Evolutionary conservation across 2,888 invertebrate species (phyloP), one percentile per base, ranked within the genome.

Genomic region (Crossocerus cetratus): DNA sequence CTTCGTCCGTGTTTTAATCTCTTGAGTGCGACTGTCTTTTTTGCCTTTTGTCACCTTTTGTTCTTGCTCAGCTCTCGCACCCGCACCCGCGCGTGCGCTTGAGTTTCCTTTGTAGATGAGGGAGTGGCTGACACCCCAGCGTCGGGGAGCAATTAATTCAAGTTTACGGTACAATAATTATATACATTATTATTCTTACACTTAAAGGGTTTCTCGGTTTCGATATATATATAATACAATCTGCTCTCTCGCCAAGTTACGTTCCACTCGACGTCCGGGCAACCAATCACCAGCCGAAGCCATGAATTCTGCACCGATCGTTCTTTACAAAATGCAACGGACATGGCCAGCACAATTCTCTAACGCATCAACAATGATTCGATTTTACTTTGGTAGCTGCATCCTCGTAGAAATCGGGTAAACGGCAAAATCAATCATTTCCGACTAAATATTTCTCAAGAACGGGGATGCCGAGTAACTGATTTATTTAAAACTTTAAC

Each of bases 181-280:
- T 88, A 88, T 87, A 89, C 89, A 88, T 84, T 85, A 84, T 84
- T 82, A 81, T 85, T 86, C 86, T 87, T 87, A 86, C 76, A 84
- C 77, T 82, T 86, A 88, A 75, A 82, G 82, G 79, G 84, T 85
- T 79, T 77, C 81, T 84, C 82, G 77, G 71, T 79, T 78, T 79
- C 71, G 70, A 79, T 86, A 80, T 88, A 88, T 88, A 87, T 88
- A 88, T 88, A 87, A 86, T 88, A 88, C 88, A 86, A 75, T 82
- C 77, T 72, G 60, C 65, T 63, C 49, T 71, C 72, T 44, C 69
- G 73, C 53, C 56, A 67, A 76, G 66, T 70, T 76, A 75, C 80
- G 64, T 80, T 53, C 71, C 69, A 59, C 63, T 62, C 61, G 67
- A 80, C 82, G 82, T 71, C 56, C 64, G 60, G 16, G 65, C 74